phyloP scores from a whole-genome alignment of 2,797 vertebrate genomes.

The Notamacropus eugenii region DNA sequence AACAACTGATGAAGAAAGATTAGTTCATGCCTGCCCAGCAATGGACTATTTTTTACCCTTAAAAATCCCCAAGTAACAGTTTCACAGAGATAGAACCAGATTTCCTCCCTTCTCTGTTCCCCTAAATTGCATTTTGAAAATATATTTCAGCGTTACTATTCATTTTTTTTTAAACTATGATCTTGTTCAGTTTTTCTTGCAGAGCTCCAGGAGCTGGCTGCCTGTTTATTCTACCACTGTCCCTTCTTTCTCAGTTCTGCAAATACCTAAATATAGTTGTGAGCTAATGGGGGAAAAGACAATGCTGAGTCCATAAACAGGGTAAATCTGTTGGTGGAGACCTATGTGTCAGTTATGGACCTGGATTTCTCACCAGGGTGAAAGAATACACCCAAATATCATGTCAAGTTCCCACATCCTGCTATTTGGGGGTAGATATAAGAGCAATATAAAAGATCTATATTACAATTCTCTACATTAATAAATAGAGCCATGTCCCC shows the following conservation, averaged over 20 bases:
- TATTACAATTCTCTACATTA: neutral
- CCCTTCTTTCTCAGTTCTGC: slow-evolving; percentile 1
- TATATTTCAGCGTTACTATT: neutral
- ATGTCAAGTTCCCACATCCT: neutral
- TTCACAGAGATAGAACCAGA: neutral
- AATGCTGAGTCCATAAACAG: neutral
- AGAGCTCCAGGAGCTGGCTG: neutral
- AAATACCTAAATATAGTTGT: slow-evolving; percentile 22
- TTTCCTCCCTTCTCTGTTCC: neutral
- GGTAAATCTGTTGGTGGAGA: neutral
- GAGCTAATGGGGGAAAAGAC: neutral
- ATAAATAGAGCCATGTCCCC: slow-evolving; percentile 12
- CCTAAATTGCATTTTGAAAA: neutral
- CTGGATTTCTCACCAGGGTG: neutral
- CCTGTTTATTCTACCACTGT: neutral
- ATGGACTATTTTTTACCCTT: neutral
- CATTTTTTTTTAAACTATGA: neutral
- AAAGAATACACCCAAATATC: neutral
- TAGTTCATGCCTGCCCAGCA: neutral
- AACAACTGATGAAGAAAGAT: slow-evolving; percentile 20
- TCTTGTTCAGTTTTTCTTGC: slow-evolving; percentile 22
- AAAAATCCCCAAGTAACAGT: neutral
- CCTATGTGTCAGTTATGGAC: neutral
- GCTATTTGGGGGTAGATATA: neutral
- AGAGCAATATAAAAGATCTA: slow-evolving; percentile 20